Conservation (phyloP, 2,888 invertebrate species). For the Priocnemis perturbator region DNA sequence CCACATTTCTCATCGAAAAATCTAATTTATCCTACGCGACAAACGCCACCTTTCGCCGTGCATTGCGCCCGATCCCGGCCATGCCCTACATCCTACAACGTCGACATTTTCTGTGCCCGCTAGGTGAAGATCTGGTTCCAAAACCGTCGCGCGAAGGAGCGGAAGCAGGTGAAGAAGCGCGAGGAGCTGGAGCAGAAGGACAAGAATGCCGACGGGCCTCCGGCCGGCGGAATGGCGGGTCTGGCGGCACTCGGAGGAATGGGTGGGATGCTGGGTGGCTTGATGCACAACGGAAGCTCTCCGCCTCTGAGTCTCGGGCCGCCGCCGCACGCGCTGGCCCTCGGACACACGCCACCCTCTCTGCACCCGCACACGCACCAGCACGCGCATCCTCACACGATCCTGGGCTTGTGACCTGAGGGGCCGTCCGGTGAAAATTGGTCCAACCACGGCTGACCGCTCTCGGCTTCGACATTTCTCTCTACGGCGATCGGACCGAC, state of each 20-base stretch:
- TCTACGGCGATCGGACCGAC: not conserved
- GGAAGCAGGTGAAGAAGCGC: conserved; percentile 91
- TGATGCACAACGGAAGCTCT: conserved; percentile 58
- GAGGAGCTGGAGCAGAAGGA: conserved; percentile 77
- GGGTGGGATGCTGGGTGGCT: conserved; percentile 63
- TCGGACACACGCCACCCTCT: conserved; percentile 50
- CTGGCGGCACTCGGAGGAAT: conserved; percentile 59
- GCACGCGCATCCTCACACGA: conserved; percentile 57
- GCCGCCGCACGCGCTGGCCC: conserved; percentile 50
- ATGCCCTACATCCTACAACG: not conserved
- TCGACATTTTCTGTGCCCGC: conserved; percentile 29
- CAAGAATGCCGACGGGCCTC: not conserved
- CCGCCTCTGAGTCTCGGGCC: conserved; percentile 43
- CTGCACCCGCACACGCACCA: conserved; percentile 56
- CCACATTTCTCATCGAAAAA: too few relatives aligned
- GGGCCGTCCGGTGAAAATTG: conserved; percentile 36
- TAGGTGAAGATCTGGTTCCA: conserved; percentile 92
- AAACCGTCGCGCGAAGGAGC: conserved; percentile 94
- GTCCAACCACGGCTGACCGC: conserved; percentile 51
- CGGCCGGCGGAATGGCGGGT: conserved; percentile 58
- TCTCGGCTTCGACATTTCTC: not conserved
- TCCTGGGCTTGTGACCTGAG: conserved; percentile 65
- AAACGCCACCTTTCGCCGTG: too few relatives aligned
- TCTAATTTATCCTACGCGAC: too few relatives aligned
- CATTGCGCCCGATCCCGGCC: too few relatives aligned